Percentiles rank a stretch among this genome's conserved stretches.
Conservation (phyloP, 2,113 vertebrate species). For the Grammomys dolichurus region DNA sequence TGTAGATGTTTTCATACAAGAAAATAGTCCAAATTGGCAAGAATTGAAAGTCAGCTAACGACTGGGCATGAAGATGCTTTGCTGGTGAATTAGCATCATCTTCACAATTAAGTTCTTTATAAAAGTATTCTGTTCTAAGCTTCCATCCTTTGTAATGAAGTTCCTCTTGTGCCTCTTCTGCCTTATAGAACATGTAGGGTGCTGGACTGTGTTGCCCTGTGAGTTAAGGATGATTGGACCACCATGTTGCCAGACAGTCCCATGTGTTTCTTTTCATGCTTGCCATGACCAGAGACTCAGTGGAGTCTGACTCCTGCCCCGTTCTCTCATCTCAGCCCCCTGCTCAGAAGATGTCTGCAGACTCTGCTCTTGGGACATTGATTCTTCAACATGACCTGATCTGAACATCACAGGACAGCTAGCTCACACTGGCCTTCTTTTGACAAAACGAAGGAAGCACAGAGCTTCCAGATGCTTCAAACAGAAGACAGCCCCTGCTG, state of each 20-base stretch:
- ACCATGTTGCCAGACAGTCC: not conserved
- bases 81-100: not conserved
- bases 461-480: not conserved
- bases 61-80: not conserved
- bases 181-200: too few relatives aligned
- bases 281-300: not conserved
- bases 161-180: not conserved
- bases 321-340: not conserved
- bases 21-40: not conserved
- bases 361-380: not conserved
- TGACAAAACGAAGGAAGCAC: not conserved
- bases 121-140: not conserved
- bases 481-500: not conserved
- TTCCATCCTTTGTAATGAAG: not conserved
- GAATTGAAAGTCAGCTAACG: not conserved
- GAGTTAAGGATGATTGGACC: fast-evolving
- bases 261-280: not conserved
- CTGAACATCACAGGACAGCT: not conserved
- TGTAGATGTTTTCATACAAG: not conserved
- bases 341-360: not conserved
- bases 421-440: not conserved
- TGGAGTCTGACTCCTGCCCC: fast-evolving
- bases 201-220: fast-evolving
- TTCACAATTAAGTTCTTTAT: not conserved
- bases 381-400: not conserved